Evolutionary conservation across 2,113 vertebrate species (phyloP), one percentile per base, ranked within the genome.

Genomic region (Leucopsar rothschildi): DNA sequence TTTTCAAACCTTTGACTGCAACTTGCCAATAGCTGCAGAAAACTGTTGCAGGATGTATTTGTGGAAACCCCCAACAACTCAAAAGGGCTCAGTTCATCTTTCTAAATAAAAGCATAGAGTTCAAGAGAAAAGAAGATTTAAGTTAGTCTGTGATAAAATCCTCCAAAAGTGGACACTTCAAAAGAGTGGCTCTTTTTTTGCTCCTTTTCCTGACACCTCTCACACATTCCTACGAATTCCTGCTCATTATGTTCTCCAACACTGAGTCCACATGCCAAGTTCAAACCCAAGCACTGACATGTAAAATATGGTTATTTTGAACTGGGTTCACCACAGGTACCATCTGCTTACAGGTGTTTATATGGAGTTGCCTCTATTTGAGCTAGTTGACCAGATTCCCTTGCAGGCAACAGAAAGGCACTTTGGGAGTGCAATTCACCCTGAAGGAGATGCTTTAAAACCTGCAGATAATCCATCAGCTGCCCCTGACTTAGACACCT

Each of bases 241-340:
- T 77, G 33, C 15, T 40, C 45, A 14, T 35, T 16, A 2, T 28
- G 39, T 22, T 86, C 64, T 72, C 45, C 27, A 57, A 9, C 37
- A 50, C n/a, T 6, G 19, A 40, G 29, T 13, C 47, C 19, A 9
- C 1, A 42, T 40, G 56, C 60, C 71, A n/a, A 25, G 44, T 27
- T 64, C 90, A 52, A 55, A 47, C 37, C 19, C 7, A 10, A 80
- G 71, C 24, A 28, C 25, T 31, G 66, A 2, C 6, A 29, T 11
- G 27, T 4, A 4, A 42, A 59, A 60, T 21, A n/a, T 1, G 9
- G 9, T 50, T 57, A 10, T 42, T 59, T 33, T 31, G 29, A 45
- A 35, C 0, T 5, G 2, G 24, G 4, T 17, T 76, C 20, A 31
- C 33, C 52, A 44, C 0, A 55, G 78, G 10, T 12, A 35, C 12